These are phyloP conservation scores for Batillaria attramentaria DNA, from an alignment of 1,140 invertebrate species.

Conservation along the genomic window DNA sequence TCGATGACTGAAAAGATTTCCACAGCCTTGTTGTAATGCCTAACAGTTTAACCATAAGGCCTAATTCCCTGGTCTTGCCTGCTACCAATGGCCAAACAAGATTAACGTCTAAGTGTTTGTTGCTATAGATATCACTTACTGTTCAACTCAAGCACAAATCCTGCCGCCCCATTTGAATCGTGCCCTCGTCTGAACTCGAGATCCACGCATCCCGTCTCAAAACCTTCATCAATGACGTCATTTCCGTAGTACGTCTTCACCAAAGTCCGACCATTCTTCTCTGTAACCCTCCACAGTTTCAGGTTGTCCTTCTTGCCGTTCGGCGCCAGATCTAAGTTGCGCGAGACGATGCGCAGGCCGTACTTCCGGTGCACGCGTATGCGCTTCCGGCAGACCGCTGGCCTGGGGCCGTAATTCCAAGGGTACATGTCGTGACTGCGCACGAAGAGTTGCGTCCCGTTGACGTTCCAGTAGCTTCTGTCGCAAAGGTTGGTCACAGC, in stretches of 20 bases:
- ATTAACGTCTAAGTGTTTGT: no score
- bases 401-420: conserved; percentile 23
- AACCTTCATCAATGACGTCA: neutral
- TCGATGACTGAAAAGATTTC: no score
- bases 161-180: neutral
- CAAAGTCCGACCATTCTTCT: neutral
- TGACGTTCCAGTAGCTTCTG: neutral
- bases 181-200: conserved; percentile 21
- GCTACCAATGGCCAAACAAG: no score
- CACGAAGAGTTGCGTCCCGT: conserved; percentile 17
- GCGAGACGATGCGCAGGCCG: conserved; percentile 29
- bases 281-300: conserved; percentile 21
- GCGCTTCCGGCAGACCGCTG: conserved; percentile 23
- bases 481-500: conserved; percentile 29
- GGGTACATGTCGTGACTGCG: conserved; percentile 29
- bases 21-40: no score
- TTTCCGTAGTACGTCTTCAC: conserved; percentile 9
- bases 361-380: conserved; percentile 31
- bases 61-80: no score
- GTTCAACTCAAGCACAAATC: conserved; percentile 28
- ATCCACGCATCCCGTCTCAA: conserved; percentile 27
- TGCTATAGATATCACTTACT: conserved; percentile 35
- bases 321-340: conserved; percentile 30
- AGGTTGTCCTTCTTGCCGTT: conserved; percentile 15
- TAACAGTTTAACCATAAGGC: no score